A percentile compares a stretch with the other conserved stretches of the same genome.
Evolutionary conservation across 2,888 invertebrate genomes (phyloP).

Genomic region (Ganaspis brasiliensis): DNA sequence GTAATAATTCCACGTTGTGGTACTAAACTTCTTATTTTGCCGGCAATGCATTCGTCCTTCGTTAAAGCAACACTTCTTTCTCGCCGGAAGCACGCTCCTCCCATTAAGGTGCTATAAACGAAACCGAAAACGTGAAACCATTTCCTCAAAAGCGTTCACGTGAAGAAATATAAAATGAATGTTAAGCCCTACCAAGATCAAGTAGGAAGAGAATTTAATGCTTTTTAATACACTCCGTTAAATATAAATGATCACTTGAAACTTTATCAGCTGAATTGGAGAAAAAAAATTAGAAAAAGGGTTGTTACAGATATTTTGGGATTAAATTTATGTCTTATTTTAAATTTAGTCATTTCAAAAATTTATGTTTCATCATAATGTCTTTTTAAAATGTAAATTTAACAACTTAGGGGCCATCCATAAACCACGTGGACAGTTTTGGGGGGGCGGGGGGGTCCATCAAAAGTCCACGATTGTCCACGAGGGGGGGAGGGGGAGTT

Average conservation of each 20-base stretch:
- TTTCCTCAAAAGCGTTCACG: constrained; percentile 40
- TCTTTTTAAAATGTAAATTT: too few relatives aligned
- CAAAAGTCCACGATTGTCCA: too few relatives aligned
- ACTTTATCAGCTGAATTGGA: too few relatives aligned
- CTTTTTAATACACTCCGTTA: not conserved
- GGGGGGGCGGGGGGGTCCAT: too few relatives aligned
- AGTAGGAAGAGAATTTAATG: constrained; percentile 13
- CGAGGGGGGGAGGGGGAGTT: too few relatives aligned
- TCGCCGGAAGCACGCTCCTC: constrained; percentile 42
- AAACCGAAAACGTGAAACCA: constrained; percentile 44
- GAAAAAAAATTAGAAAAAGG: too few relatives aligned
- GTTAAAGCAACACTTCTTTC: constrained; percentile 36
- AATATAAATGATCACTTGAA: constrained; percentile 4
- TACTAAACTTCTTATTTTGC: constrained; percentile 35
- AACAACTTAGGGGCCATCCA: too few relatives aligned
- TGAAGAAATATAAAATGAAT: constrained; percentile 26
- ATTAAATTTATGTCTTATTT: too few relatives aligned
- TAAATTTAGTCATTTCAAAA: too few relatives aligned
- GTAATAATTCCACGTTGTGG: constrained; percentile 20
- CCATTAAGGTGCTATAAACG: constrained; percentile 41
- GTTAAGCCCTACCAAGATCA: constrained; percentile 10
- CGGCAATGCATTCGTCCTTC: constrained; percentile 30
- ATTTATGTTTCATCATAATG: too few relatives aligned
- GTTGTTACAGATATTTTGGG: too few relatives aligned
- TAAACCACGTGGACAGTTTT: too few relatives aligned